Percentiles rank a stretch among this genome's conserved stretches.
These are phyloP conservation scores for Platyscapa corneri DNA, from an alignment of 1,140 invertebrate genomes.

Conservation along the genomic window DNA sequence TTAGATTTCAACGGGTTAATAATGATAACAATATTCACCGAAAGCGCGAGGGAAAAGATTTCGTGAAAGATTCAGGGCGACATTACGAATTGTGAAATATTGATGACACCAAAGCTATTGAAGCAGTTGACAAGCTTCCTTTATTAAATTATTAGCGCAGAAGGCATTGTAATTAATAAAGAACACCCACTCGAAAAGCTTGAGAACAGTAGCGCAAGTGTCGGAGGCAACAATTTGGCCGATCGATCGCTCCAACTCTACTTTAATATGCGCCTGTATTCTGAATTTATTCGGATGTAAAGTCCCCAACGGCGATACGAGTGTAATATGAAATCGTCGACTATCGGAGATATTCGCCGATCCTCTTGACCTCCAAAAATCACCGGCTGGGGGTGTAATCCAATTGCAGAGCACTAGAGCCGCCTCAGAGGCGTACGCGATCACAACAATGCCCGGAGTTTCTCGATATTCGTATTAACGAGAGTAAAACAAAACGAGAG, in stretches of 20 bases:
- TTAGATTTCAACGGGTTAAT: no score
- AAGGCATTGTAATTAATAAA: not conserved
- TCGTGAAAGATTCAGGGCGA: not conserved
- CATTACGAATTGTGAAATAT: no score
- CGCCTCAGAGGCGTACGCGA: not conserved
- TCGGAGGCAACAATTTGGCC: not conserved
- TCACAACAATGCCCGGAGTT: not conserved
- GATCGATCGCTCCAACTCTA: not conserved
- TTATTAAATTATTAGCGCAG: not conserved
- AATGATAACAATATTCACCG: no score
- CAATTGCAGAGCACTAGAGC: not conserved
- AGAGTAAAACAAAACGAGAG: no score
- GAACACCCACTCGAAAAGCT: not conserved
- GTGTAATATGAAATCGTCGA: not conserved
- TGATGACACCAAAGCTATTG: no score
- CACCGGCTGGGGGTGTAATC: not conserved
- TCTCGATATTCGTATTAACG: not conserved
- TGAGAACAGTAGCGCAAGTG: not conserved
- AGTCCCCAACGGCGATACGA: not conserved
- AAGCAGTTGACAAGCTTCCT: not conserved
- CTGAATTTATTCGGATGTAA: not conserved
- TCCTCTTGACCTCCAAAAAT: conserved; percentile 4
- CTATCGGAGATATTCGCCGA: not conserved
- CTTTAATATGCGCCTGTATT: not conserved
- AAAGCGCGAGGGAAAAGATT: no score